Base-by-base conservation (phyloP, 2,888 invertebrate species). In the Copidosoma aretas region DNA sequence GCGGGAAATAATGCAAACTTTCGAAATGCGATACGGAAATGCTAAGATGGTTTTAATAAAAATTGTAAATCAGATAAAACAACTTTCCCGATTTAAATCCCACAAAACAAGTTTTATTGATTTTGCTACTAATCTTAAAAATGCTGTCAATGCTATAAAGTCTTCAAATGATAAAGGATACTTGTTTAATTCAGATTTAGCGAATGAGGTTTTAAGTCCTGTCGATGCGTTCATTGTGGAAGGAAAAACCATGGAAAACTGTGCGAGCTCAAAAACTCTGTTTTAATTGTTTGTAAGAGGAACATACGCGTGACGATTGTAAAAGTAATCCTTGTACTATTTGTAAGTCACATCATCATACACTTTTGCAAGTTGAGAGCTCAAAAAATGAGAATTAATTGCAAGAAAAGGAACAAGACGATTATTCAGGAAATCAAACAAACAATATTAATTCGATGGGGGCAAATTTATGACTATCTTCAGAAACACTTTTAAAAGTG, bases 11-110 rank as follows among this genome's bases (percentile, higher is more conserved):
- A 57, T 64, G 22, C n/a, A 43, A 25, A 21, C 39, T 2, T 24
- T 64, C 8, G 64, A 64, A 21, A 21, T 57, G 39, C 57, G 21
- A 4, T 64, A 57, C 17, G 64, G 57, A 2, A 57, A 57, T 32
- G 1, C 19, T 1, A n/a, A 15, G 1, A 22, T 57, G 5, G 49
- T 64, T 4, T 19, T 39, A 32, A 1, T 49, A 19, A 51, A 32
- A 15, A 19, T 64, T 17, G 3, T 57, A 10, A 21, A 19, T 10
- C 32, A 49, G 1, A 57, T 64, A 12, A 39, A 41, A 22, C 10
- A 39, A 1, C 17, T 57, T 10, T 49, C 64, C 0, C 14, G 53
- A 12, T 21, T 53, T 22, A 22, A 53, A n/a, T 22, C 19, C 10
- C 22, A 24, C 5, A 53, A 22, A 8, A 24, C 22, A 10, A 24